These are phyloP conservation scores for Epicauta chinensis DNA, from an alignment of 1,140 invertebrate genomes.

Conservation along the genomic window DNA sequence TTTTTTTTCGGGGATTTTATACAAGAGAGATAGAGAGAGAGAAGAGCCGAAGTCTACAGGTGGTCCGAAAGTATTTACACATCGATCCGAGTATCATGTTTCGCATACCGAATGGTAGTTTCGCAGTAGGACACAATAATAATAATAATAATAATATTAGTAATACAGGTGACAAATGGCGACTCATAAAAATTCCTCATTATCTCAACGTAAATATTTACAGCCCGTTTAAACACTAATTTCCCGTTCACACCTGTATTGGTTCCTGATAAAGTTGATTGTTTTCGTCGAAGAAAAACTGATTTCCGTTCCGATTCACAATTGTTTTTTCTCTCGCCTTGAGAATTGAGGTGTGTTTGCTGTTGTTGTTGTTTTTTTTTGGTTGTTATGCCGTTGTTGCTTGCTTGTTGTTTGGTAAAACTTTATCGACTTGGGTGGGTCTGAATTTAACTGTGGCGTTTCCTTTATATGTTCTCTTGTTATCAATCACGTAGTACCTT, in stretches of 20 bases:
- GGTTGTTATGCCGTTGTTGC: not conserved
- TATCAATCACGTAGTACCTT: conserved; percentile 5
- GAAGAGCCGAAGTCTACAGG: no score
- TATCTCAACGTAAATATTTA: conserved; percentile 1
- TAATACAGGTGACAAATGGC: not conserved
- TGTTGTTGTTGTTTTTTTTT: not conserved
- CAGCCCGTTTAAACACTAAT: not conserved
- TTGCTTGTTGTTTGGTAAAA: not conserved
- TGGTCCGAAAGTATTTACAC: no score
- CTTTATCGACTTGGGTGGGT: conserved; percentile 14
- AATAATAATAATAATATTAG: no score
- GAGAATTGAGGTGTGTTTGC: not conserved
- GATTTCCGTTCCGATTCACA: no score
- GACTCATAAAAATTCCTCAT: conserved; percentile 6
- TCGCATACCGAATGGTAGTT: not conserved
- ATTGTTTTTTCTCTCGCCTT: not conserved
- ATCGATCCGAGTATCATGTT: no score
- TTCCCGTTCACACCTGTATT: conserved; percentile 1
- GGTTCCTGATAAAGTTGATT: conserved; percentile 3
- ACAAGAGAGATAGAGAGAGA: no score
- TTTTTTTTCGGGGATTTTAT: no score
- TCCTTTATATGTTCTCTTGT: not conserved
- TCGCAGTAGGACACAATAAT: not conserved
- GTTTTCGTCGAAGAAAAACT: no score
- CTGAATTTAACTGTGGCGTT: not conserved